Evolutionary conservation across 2,888 invertebrate genomes (phyloP), one percentile per base, ranked within the genome.

Genomic region (Anodontia alba): DNA sequence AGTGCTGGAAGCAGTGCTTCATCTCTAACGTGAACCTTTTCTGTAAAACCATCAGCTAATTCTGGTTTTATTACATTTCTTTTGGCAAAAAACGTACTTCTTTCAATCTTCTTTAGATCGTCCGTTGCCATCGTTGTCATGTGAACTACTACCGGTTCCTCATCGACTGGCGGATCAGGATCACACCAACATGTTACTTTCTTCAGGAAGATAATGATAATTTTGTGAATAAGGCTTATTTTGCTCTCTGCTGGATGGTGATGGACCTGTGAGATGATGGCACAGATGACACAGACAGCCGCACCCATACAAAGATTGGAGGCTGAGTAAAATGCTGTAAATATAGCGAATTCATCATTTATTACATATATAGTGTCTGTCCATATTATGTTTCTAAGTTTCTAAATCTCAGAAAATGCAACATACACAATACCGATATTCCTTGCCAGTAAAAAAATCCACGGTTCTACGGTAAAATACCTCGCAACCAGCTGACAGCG

Each of bases 91-190:
- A 29, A 51, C 17, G 0, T 10, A 2, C 67, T 36, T 31, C 78
- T 62, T 29, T 78, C 75, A n/a, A 84, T 74, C 72, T 81, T 84
- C 74, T 62, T 70, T 7, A 84, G 62, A 51, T 84, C 76, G 51
- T 84, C 84, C 0, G 84, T 84, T 0, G 79, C 81, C 31, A 84
- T 70, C 26, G 38, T 81, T 0, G 78, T 17, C 15, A 74, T 10
- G 36, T 62, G 66, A 7, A 42, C 42, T 17, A 36, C 69, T 33
- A 62, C 70, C 17, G 42, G 43, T 29, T 42, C 43, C 2, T 8
- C 23, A 20, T 33, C 38, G 1, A 15, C 43, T 15, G 42, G n/a
- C 17, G 20, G 26, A 26, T 54, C 54, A 8, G 54, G 54, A n/a
- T 54, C 54, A 54, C 54, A 54, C 54, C 54, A 54, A n/a, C 17